A percentile compares a stretch with the other conserved stretches of the same genome.
phyloP scores from a whole-genome alignment of 2,797 vertebrate species.

The Oreonectes daqikongensis region DNA sequence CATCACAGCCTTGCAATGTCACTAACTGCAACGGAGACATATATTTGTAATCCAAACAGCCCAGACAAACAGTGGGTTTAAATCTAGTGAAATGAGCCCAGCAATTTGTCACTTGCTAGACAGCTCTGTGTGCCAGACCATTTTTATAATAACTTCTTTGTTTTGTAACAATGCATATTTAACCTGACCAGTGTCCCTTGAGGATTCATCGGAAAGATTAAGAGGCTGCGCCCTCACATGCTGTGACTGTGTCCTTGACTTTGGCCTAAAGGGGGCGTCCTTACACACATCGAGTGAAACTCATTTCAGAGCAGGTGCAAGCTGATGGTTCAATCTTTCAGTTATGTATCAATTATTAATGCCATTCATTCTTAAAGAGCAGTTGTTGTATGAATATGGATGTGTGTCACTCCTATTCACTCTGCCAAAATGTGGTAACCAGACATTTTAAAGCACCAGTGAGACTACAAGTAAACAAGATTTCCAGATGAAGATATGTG shows the following conservation, averaged over 20 bases:
- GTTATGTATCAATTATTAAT: constrained; percentile 61
- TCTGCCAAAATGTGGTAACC: constrained; percentile 49
- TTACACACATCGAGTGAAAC: constrained; percentile 3
- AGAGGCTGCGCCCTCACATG: not conserved
- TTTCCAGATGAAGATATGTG: not conserved
- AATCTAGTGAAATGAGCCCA: constrained; percentile 3
- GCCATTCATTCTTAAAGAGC: constrained; percentile 46
- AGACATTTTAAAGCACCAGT: not conserved
- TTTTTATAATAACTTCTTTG: constrained; percentile 19
- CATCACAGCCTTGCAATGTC: not conserved
- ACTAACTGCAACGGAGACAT: not conserved
- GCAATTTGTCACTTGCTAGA: constrained; percentile 18
- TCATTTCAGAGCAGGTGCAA: constrained; percentile 10
- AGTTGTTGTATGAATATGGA: constrained; percentile 49
- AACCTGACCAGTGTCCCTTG: not conserved
- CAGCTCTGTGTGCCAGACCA: not conserved
- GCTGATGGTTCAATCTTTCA: constrained; percentile 37
- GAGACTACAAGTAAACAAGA: not conserved
- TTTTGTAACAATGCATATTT: constrained; percentile 6
- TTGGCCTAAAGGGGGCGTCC: not conserved
- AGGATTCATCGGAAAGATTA: constrained; percentile 27
- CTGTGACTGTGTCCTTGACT: constrained; percentile 29
- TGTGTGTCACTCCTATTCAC: constrained; percentile 22
- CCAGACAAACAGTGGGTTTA: constrained; percentile 1
- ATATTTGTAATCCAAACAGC: not conserved